A percentile compares a stretch with the other conserved stretches of the same genome.
phyloP scores from a whole-genome alignment of 2,797 vertebrate species.

The Myioborus melanocephalus region DNA sequence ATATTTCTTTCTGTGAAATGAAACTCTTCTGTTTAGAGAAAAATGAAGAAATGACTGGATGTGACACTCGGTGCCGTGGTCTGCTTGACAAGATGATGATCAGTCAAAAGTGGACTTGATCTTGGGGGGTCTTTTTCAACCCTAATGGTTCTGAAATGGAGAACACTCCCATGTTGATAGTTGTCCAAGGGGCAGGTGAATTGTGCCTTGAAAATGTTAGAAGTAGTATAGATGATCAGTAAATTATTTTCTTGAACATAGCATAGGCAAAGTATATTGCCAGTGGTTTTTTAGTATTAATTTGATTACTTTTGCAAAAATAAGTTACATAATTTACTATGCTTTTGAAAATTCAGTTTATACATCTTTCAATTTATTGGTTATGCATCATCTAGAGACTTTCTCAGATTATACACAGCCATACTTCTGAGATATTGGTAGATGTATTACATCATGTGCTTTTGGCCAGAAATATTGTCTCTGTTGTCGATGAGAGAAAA shows the following conservation, averaged over 20 bases:
- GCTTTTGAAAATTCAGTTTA: neutral
- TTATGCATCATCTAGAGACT: neutral
- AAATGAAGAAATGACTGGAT: neutral
- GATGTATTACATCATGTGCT: neutral
- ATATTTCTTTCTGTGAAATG: neutral
- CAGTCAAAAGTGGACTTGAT: rapidly evolving
- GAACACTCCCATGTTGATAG: neutral
- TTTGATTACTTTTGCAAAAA: neutral
- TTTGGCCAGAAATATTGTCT: neutral
- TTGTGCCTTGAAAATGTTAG: neutral
- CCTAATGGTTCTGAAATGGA: neutral
- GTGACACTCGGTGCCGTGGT: neutral
- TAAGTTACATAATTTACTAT: neutral
- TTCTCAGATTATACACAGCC: neutral
- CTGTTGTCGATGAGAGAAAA: neutral
- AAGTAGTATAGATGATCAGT: neutral
- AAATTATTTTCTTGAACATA: neutral
- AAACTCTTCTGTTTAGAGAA: neutral
- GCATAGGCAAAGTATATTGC: neutral
- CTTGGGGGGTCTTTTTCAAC: neutral
- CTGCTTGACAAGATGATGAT: neutral
- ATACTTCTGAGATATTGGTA: neutral
- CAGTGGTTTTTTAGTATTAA: neutral
- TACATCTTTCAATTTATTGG: neutral
- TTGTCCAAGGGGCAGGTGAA: neutral